A percentile compares a stretch with the other conserved stretches of the same genome.
Evolutionary conservation across 2,888 invertebrate species (phyloP).

Genomic region (Sylvicola cinctus): DNA sequence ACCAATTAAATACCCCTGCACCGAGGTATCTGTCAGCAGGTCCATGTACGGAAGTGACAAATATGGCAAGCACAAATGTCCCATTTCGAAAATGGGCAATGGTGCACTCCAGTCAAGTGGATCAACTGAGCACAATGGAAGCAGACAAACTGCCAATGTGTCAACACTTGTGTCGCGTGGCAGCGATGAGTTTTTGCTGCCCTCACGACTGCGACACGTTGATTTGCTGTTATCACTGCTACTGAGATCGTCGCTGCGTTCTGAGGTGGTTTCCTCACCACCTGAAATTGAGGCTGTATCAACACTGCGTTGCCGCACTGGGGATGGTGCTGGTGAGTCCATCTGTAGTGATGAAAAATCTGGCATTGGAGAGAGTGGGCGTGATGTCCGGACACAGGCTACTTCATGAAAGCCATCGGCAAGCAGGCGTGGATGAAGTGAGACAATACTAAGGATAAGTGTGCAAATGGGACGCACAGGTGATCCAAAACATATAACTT

Average conservation of each 20-base stretch:
- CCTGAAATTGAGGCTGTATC: too few relatives aligned
- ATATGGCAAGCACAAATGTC: slow-evolving; percentile 88
- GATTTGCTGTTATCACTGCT: slow-evolving; percentile 21
- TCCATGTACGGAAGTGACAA: slow-evolving; percentile 89
- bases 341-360: slow-evolving; percentile 29
- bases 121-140: slow-evolving; percentile 17
- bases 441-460: slow-evolving; percentile 68
- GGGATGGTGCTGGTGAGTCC: slow-evolving; percentile 10
- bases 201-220: slow-evolving; percentile 12
- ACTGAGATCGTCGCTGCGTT: slow-evolving; percentile 17
- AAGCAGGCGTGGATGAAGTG: slow-evolving; percentile 75
- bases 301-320: too few relatives aligned
- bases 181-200: slow-evolving; percentile 27
- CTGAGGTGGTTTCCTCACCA: too few relatives aligned
- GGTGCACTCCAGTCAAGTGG: slow-evolving; percentile 63
- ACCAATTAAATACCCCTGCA: slow-evolving; percentile 74
- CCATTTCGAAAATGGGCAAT: slow-evolving; percentile 68
- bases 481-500: slow-evolving; percentile 79
- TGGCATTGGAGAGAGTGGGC: slow-evolving; percentile 50
- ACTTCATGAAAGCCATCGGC: slow-evolving; percentile 66
- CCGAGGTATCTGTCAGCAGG: slow-evolving; percentile 67
- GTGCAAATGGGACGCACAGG: slow-evolving; percentile 81
- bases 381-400: slow-evolving; percentile 52
- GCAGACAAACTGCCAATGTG: slow-evolving; percentile 26
- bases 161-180: slow-evolving; percentile 51